Conservation (phyloP, 2,113 vertebrate genomes). For the Notarius quadriscutis region DNA sequence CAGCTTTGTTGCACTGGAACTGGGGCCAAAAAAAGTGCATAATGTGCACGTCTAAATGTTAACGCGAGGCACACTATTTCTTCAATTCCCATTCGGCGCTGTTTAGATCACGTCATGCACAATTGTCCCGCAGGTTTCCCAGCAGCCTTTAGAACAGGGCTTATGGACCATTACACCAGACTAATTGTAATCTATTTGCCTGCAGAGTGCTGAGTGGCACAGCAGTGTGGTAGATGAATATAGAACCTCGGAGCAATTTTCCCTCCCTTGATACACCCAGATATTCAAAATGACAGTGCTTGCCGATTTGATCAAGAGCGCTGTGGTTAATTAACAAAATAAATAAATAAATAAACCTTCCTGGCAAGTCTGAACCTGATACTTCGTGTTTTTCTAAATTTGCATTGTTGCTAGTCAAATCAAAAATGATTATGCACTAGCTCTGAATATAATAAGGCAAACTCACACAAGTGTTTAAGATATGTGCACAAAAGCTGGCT, state of each 20-base stretch:
- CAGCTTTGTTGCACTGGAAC: slow-evolving; percentile 3
- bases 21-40: not conserved
- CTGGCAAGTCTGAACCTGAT: not conserved
- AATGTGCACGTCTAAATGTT: slow-evolving; percentile 33
- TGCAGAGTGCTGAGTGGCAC: slow-evolving; percentile 53
- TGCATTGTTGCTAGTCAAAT: not conserved
- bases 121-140: slow-evolving; percentile 51
- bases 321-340: slow-evolving; percentile 38
- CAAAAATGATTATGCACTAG: not conserved
- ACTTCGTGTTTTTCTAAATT: not conserved
- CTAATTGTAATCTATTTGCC: slow-evolving; percentile 62
- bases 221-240: slow-evolving; percentile 47
- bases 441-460: not conserved
- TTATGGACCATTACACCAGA: slow-evolving; percentile 61
- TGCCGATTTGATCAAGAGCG: slow-evolving; percentile 50
- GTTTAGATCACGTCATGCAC: slow-evolving; percentile 48
- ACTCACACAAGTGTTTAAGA: not conserved
- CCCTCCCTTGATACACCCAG: slow-evolving; percentile 55
- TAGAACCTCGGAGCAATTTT: slow-evolving; percentile 55
- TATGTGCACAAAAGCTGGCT: not conserved
- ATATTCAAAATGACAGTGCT: slow-evolving; percentile 47
- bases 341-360: not conserved
- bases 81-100: slow-evolving; percentile 37
- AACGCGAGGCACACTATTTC: slow-evolving; percentile 32
- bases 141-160: slow-evolving; percentile 51